These are phyloP conservation scores for Hylaeus anthracinus DNA, from an alignment of 1,140 invertebrate genomes.

Conservation along the genomic window DNA sequence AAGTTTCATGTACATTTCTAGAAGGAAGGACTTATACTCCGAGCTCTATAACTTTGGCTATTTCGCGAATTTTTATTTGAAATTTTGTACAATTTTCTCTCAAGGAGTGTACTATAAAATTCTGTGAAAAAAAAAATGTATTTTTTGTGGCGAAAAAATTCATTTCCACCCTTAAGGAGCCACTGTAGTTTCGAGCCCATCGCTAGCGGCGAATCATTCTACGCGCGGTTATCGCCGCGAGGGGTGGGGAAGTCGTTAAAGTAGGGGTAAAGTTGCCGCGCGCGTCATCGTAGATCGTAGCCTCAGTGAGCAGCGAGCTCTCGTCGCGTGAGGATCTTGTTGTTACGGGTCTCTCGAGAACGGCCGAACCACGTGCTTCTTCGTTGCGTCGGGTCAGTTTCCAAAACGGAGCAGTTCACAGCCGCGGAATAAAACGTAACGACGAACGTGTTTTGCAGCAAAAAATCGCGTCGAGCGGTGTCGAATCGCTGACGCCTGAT, in stretches of 20 bases:
- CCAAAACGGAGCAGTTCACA: background rate
- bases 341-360: constrained; percentile 11
- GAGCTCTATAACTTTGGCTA: no score
- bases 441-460: no score
- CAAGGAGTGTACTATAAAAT: no score
- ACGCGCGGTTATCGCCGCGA: background rate
- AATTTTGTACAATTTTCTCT: no score
- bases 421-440: background rate
- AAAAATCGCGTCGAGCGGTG: background rate
- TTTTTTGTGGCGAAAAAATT: no score
- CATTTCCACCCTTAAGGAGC: background rate
- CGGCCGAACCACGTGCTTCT: constrained; percentile 64
- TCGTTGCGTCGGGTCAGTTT: background rate
- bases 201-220: background rate
- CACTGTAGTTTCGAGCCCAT: background rate
- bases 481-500: background rate
- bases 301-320: constrained; percentile 73
- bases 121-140: no score
- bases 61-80: no score
- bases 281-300: constrained; percentile 15
- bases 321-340: constrained; percentile 53
- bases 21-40: no score
- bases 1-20: no score
- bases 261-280: constrained; percentile 2
- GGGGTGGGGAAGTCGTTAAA: background rate